A percentile compares a stretch with the other conserved stretches of the same genome.
phyloP scores from a whole-genome alignment of 2,888 invertebrate species.

The Drosophila cyrtoloma region DNA sequence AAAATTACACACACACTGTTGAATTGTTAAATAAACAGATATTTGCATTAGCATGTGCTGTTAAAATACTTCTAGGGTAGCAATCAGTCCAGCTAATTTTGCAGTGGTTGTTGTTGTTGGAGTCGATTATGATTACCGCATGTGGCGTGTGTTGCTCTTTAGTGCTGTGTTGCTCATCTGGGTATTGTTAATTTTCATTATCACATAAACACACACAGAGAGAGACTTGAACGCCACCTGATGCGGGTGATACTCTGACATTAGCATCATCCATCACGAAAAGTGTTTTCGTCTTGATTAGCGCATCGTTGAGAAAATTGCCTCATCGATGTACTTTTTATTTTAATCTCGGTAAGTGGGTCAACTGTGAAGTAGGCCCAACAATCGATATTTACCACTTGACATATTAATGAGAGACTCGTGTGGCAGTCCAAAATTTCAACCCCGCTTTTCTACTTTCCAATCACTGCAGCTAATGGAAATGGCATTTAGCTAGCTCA shows the following conservation, averaged over 20 bases:
- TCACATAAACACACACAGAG: conserved; percentile 27
- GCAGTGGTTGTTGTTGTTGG: conserved; percentile 7
- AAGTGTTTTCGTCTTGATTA: conserved; percentile 58
- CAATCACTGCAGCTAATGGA: conserved; percentile 44
- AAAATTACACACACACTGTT: conserved; percentile 7
- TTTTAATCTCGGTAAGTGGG: conserved; percentile 47
- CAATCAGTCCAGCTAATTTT: not conserved
- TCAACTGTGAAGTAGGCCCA: conserved; percentile 16
- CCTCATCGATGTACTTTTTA: conserved; percentile 26
- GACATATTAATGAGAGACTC: conserved; percentile 32
- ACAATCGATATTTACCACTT: conserved; percentile 31
- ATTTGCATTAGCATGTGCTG: not conserved
- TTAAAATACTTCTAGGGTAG: conserved; percentile 10
- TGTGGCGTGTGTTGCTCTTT: conserved; percentile 61
- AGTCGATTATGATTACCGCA: conserved; percentile 16
- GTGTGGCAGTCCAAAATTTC: conserved; percentile 16
- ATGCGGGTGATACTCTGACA: conserved; percentile 43
- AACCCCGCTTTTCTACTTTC: conserved; percentile 7
- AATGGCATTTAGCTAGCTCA: conserved; percentile 34
- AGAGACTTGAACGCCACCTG: conserved; percentile 46
- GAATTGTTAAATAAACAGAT: conserved; percentile 7
- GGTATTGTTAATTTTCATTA: conserved; percentile 69
- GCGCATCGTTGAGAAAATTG: conserved; percentile 41
- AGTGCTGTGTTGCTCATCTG: conserved; percentile 50
- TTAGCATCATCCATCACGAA: conserved; percentile 69